Evolutionary conservation across 2,797 vertebrate genomes (phyloP).

Genomic region (Zalophus californianus): DNA sequence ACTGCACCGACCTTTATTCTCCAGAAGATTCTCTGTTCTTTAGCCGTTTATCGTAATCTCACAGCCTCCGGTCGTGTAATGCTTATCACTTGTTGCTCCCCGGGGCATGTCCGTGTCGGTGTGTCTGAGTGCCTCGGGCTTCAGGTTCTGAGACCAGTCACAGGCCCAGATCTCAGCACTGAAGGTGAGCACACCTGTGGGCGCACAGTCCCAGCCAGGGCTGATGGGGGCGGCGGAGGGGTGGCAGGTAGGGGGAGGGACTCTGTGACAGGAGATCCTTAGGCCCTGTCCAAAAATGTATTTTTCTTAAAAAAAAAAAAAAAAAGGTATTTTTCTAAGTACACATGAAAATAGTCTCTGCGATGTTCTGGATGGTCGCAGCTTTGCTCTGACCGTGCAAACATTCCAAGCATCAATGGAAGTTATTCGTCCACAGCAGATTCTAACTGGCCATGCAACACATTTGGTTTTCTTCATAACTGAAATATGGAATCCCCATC

Average conservation of each 20-base stretch:
- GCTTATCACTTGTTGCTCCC: neutral
- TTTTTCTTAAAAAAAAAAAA: neutral
- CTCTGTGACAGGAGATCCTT: neutral
- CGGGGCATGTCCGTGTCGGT: neutral
- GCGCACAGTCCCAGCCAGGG: neutral
- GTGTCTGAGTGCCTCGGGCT: neutral
- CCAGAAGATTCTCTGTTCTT: neutral
- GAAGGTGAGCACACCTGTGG: neutral
- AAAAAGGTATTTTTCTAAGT: neutral
- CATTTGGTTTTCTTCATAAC: neutral
- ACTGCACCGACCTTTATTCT: neutral
- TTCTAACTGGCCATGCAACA: neutral
- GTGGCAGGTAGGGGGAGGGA: rapidly evolving
- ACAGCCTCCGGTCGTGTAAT: neutral
- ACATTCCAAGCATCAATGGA: neutral
- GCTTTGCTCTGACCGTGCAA: neutral
- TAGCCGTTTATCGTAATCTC: neutral
- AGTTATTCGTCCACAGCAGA: neutral
- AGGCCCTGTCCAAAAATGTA: neutral
- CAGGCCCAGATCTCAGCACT: neutral
- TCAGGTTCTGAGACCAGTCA: too few species aligned
- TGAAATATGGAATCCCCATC: neutral
- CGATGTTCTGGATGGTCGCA: neutral
- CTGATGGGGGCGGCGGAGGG: rapidly evolving
- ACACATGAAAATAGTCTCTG: constrained; percentile 18